These are phyloP conservation scores for Drosophila triauraria DNA, from an alignment of 1,140 invertebrate genomes.

Conservation along the genomic window DNA sequence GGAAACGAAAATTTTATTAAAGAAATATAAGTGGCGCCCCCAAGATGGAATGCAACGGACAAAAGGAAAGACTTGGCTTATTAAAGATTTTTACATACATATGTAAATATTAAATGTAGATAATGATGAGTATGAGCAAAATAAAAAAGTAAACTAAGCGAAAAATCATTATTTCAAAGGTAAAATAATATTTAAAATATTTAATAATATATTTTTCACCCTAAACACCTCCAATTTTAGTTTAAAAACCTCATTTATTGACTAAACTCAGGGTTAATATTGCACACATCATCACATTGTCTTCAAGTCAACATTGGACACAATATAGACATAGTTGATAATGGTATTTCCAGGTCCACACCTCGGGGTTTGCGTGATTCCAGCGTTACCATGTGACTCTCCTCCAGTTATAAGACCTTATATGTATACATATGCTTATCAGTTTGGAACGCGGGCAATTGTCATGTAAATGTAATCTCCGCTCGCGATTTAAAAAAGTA, in stretches of 20 bases:
- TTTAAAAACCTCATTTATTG: background rate
- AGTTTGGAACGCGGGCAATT: slow-evolving; percentile 46
- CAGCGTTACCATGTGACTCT: slow-evolving; percentile 35
- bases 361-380: slow-evolving; percentile 41
- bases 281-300: background rate
- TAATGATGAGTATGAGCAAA: background rate
- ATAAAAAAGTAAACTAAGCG: background rate
- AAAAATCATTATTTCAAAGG: background rate
- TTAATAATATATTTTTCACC: too few relatives aligned
- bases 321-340: slow-evolving; percentile 12
- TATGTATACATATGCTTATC: slow-evolving; percentile 61
- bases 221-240: too few relatives aligned
- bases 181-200: too few relatives aligned
- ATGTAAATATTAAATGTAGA: background rate
- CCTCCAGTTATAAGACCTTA: slow-evolving; percentile 20
- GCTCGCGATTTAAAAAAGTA: slow-evolving; percentile 16
- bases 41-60: background rate
- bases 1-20: background rate
- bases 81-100: too few relatives aligned
- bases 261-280: background rate
- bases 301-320: background rate
- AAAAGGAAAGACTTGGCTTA: background rate
- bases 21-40: background rate
- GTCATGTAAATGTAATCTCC: slow-evolving; percentile 61
- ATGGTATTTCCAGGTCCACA: slow-evolving; percentile 10